A percentile compares a stretch with the other conserved stretches of the same genome.
Evolutionary conservation across 2,113 vertebrate genomes (phyloP).

Genomic region (Riparia riparia): DNA sequence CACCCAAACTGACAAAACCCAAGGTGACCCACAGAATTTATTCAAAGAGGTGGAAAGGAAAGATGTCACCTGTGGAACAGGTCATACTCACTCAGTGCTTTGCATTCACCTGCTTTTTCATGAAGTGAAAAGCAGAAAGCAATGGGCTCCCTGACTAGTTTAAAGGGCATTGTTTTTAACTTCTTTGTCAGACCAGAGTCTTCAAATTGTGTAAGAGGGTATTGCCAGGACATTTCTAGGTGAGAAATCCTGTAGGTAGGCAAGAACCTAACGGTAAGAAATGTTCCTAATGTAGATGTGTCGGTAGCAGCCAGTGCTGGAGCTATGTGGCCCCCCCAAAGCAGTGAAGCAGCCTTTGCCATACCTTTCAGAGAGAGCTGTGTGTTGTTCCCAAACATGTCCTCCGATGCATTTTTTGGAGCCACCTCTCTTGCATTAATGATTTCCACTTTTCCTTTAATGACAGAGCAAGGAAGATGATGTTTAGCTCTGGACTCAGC

Average conservation of each 20-base stretch:
- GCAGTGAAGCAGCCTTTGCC: not conserved
- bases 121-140: not conserved
- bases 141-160: not conserved
- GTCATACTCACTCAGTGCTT: not conserved
- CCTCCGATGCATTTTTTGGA: conserved; percentile 70
- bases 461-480: not conserved
- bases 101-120: not conserved
- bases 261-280: not conserved
- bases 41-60: not conserved
- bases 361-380: conserved; percentile 83
- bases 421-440: conserved; percentile 93
- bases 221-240: not conserved
- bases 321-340: not conserved
- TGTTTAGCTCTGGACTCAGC: not conserved
- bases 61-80: not conserved
- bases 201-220: not conserved
- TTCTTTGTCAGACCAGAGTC: not conserved
- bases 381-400: conserved; percentile 87
- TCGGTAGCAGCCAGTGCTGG: not conserved
- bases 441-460: conserved; percentile 85
- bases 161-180: not conserved
- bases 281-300: not conserved
- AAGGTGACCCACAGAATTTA: not conserved
- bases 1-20: not conserved
- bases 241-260: not conserved